These are phyloP conservation scores for Autographa gamma DNA, from an alignment of 2,888 invertebrate species.

Conservation along the genomic window DNA sequence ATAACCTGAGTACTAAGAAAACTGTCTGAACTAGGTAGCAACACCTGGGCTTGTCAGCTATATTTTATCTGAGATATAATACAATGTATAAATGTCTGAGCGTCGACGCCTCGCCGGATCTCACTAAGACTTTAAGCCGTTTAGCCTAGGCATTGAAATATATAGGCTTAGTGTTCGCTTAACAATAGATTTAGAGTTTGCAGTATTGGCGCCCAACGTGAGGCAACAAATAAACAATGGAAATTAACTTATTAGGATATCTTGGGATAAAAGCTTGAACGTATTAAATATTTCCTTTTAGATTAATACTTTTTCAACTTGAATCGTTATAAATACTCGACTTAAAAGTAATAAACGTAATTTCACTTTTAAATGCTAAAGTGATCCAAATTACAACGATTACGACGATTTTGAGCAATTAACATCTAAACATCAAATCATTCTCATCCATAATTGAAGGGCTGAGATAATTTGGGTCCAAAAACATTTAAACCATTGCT, in stretches of 20 bases:
- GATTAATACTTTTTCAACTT: too few species aligned
- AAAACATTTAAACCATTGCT: background rate
- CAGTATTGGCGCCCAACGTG: constrained; percentile 60
- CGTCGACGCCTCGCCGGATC: constrained; percentile 22
- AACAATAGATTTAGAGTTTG: constrained; percentile 43
- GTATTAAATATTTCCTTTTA: too few species aligned
- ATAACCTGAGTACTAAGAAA: constrained; percentile 25
- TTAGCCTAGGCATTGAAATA: constrained; percentile 64
- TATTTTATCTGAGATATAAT: constrained; percentile 55
- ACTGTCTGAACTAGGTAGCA: constrained; percentile 40
- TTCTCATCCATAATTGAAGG: background rate
- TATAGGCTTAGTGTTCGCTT: constrained; percentile 41
- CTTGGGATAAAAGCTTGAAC: too few species aligned
- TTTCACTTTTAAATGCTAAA: background rate
- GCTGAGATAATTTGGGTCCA: background rate
- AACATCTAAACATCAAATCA: constrained; percentile 1
- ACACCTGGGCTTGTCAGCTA: constrained; percentile 37
- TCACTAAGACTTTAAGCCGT: constrained; percentile 61
- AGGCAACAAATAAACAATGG: constrained; percentile 15
- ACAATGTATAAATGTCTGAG: constrained; percentile 57
- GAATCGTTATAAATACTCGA: too few species aligned
- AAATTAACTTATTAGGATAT: too few species aligned
- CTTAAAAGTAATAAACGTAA: background rate
- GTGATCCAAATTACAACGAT: background rate
- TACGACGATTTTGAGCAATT: background rate